A percentile compares a stretch with the other conserved stretches of the same genome.
These are phyloP conservation scores for Hycleus cichorii DNA, from an alignment of 1,140 invertebrate genomes.

Conservation along the genomic window DNA sequence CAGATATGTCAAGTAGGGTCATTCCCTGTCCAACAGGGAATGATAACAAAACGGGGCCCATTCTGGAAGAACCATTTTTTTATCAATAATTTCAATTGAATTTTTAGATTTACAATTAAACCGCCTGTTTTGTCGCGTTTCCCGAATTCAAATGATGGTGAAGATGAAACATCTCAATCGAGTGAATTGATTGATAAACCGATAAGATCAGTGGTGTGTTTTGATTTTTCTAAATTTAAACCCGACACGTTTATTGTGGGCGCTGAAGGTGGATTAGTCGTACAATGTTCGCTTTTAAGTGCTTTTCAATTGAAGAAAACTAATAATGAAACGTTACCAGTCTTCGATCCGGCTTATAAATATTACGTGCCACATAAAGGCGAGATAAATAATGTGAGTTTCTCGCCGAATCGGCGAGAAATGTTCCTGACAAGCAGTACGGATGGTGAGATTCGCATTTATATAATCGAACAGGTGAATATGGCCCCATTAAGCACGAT, in stretches of 20 bases:
- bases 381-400: conserved; percentile 29
- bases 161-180: conserved; percentile 18
- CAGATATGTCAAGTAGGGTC: conserved; percentile 6
- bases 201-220: conserved; percentile 31
- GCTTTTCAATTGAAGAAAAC: conserved; percentile 28
- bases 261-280: conserved; percentile 34
- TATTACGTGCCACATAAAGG: conserved; percentile 36
- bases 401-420: conserved; percentile 33
- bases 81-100: not conserved
- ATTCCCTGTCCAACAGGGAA: too few relatives aligned
- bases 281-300: conserved; percentile 35
- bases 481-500: not conserved
- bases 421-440: conserved; percentile 34
- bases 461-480: conserved; percentile 32
- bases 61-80: conserved; percentile 15
- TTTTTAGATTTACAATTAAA: conserved; percentile 34
- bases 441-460: conserved; percentile 36
- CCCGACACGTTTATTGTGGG: conserved; percentile 37
- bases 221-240: conserved; percentile 36
- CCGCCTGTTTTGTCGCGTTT: conserved; percentile 18
- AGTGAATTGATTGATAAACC: conserved; percentile 20
- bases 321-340: conserved; percentile 18
- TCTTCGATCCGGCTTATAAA: conserved; percentile 33
- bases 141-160: conserved; percentile 29
- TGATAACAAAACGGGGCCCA: conserved; percentile 19